A percentile compares a stretch with the other conserved stretches of the same genome.
Conservation (phyloP, 1,140 invertebrate species). For the Oreohelix idahoensis region DNA sequence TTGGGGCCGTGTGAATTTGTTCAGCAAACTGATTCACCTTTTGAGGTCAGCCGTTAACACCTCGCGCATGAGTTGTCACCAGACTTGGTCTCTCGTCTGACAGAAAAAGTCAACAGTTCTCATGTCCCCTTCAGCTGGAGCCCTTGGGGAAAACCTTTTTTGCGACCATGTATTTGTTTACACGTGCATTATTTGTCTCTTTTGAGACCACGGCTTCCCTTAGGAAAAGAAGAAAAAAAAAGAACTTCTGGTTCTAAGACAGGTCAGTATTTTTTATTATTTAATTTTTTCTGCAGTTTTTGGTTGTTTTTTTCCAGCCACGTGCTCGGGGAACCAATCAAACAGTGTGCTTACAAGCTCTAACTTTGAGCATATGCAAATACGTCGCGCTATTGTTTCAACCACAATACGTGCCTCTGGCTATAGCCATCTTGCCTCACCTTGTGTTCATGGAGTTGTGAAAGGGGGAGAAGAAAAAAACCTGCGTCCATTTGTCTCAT, state of each 20-base stretch:
- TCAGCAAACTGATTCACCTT: constrained; percentile 22
- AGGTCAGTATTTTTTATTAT: background rate
- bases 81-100: background rate
- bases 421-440: no score
- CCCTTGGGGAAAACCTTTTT: background rate
- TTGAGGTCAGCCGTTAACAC: constrained; percentile 23
- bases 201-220: background rate
- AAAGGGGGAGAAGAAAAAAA: no score
- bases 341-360: background rate
- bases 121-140: background rate
- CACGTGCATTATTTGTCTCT: background rate
- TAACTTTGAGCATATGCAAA: constrained; percentile 7
- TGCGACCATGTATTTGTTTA: background rate
- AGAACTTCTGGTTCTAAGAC: background rate
- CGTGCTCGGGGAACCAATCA: constrained; percentile 3
- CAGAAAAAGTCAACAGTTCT: background rate
- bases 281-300: background rate
- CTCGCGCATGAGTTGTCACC: constrained; percentile 9
- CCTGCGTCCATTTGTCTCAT: no score
- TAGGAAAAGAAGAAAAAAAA: background rate
- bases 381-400: constrained; percentile 15
- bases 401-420: constrained; percentile 5
- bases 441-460: no score
- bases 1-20: constrained; percentile 19
- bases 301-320: background rate